phyloP scores from a whole-genome alignment of 2,888 invertebrate genomes.

The Lucinisca nassula region DNA sequence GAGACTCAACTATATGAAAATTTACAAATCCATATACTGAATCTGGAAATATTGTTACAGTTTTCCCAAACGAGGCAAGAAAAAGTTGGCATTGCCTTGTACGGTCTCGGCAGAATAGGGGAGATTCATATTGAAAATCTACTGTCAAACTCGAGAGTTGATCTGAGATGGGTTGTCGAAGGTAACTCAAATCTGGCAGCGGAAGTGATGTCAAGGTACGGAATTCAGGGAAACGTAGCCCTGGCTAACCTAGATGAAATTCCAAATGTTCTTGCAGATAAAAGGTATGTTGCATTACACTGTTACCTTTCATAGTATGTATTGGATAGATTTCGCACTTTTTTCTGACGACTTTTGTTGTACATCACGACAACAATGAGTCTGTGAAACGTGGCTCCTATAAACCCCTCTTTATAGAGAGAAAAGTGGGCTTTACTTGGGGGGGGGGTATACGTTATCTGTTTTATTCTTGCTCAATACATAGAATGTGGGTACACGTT shows the following conservation, averaged over 20 bases:
- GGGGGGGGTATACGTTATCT: too few species aligned
- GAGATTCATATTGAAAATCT: slow-evolving; percentile 44
- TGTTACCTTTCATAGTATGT: neutral
- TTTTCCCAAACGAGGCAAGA: neutral
- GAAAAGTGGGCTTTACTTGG: too few species aligned
- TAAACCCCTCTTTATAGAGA: too few species aligned
- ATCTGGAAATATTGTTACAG: neutral
- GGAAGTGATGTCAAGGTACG: slow-evolving; percentile 22
- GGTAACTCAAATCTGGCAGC: slow-evolving; percentile 16
- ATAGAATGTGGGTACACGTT: too few species aligned
- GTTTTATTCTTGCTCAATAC: too few species aligned
- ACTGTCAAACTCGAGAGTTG: slow-evolving; percentile 29
- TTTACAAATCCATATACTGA: too few species aligned
- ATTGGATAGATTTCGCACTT: too few species aligned
- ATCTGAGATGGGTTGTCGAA: slow-evolving; percentile 51
- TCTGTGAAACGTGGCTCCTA: too few species aligned
- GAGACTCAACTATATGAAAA: too few species aligned
- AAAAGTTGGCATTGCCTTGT: slow-evolving; percentile 43
- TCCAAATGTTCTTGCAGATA: slow-evolving; percentile 27
- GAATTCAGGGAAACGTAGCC: neutral
- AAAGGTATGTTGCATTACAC: too few species aligned
- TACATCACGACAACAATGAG: too few species aligned
- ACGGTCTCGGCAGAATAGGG: slow-evolving; percentile 55
- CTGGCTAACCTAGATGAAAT: slow-evolving; percentile 8
- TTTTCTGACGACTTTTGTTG: too few species aligned